These are phyloP conservation scores for Zophobas atratus DNA, from an alignment of 1,140 invertebrate species.

Conservation along the genomic window DNA sequence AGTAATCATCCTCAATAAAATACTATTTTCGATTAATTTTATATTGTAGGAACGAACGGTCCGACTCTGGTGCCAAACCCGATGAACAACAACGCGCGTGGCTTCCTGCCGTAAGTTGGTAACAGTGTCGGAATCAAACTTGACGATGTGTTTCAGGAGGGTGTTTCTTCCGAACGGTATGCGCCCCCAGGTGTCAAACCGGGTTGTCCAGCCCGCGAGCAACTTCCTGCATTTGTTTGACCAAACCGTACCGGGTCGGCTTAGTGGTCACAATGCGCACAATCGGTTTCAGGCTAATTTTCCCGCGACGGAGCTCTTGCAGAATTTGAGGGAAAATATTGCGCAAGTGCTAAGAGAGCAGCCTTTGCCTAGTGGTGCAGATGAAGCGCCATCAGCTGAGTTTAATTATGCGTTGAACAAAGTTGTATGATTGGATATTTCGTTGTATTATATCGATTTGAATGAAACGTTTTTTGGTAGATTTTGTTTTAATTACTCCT, in stretches of 20 bases:
- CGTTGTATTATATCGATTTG: neutral
- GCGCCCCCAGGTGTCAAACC: no score
- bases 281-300: no score
- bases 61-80: constrained; percentile 7
- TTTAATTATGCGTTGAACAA: constrained; percentile 28
- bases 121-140: neutral
- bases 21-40: neutral
- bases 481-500: neutral
- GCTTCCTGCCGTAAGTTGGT: neutral
- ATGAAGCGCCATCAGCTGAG: constrained; percentile 1
- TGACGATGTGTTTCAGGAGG: neutral
- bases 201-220: no score
- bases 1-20: neutral
- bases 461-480: neutral
- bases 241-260: no score
- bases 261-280: no score
- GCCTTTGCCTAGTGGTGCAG: no score
- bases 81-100: neutral
- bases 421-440: neutral
- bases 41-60: constrained; percentile 2
- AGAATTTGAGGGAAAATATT: no score
- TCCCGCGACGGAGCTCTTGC: no score
- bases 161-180: neutral
- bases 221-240: no score
- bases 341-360: no score